Conservation (phyloP, 2,113 vertebrate genomes). For the Antennarius striatus region DNA sequence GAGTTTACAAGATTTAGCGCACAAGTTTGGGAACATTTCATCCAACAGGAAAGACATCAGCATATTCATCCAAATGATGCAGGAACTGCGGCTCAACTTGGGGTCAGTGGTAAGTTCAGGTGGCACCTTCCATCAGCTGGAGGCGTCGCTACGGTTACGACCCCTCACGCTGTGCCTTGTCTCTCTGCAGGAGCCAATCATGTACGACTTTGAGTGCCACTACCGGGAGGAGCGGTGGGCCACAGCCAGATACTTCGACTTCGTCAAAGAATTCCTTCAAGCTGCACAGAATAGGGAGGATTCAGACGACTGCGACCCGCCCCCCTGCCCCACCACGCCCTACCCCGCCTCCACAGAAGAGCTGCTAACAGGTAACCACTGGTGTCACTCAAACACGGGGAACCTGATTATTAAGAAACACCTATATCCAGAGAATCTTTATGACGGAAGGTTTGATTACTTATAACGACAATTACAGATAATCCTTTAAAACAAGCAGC, state of each 20-base stretch:
- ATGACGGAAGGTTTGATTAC: too few relatives aligned
- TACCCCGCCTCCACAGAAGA: conserved; percentile 16
- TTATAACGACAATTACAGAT: too few relatives aligned
- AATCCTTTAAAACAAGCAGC: too few relatives aligned
- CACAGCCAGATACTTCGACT: conserved; percentile 77
- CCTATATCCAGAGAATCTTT: too few relatives aligned
- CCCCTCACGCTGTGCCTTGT: background rate
- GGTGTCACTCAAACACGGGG: too few relatives aligned
- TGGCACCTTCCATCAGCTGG: too few relatives aligned
- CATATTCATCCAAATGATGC: conserved; percentile 77
- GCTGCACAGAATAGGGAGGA: conserved; percentile 62
- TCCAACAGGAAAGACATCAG: conserved; percentile 80
- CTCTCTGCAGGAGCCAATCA: conserved; percentile 65
- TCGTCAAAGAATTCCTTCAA: conserved; percentile 74
- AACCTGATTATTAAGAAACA: too few relatives aligned
- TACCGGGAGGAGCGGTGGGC: conserved; percentile 74
- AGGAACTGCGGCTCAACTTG: conserved; percentile 74
- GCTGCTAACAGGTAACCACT: conserved; percentile 46
- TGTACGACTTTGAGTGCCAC: conserved; percentile 80
- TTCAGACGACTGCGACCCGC: conserved; percentile 71
- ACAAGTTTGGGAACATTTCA: conserved; percentile 83
- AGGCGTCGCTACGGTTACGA: too few relatives aligned
- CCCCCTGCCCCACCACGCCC: conserved; percentile 71
- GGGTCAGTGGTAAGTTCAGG: conserved; percentile 67
- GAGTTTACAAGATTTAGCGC: conserved; percentile 76